Evolutionary conservation across 1,140 invertebrate species (phyloP).

Genomic region (Drosophila albomicans): DNA sequence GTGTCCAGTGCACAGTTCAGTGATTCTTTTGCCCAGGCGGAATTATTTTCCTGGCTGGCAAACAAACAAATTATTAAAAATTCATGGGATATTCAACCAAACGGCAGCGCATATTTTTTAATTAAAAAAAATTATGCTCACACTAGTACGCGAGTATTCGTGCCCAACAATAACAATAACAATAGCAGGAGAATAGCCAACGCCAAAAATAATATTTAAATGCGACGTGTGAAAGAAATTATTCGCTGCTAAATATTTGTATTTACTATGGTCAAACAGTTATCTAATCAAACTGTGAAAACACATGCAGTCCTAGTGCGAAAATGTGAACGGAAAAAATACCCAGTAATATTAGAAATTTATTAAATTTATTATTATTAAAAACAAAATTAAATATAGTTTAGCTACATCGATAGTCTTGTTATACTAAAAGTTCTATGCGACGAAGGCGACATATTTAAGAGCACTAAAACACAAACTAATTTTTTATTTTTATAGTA

Average conservation of each 20-base stretch:
- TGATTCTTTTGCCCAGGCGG: conserved; percentile 68
- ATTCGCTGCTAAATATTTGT: conserved; percentile 13
- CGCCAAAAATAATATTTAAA: conserved; percentile 12
- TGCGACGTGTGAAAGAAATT: conserved; percentile 16
- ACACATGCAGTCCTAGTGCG: neutral
- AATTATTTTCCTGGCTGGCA: conserved; percentile 74
- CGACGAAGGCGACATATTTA: too few relatives aligned
- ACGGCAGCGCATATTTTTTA: conserved; percentile 59
- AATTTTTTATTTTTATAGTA: too few relatives aligned
- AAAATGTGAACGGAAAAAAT: neutral
- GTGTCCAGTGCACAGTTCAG: conserved; percentile 66
- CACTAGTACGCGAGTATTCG: neutral
- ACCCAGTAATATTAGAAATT: neutral
- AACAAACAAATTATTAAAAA: conserved; percentile 82
- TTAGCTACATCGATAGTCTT: neutral
- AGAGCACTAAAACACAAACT: too few relatives aligned
- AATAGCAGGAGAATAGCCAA: conserved; percentile 7
- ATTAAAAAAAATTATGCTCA: conserved; percentile 57
- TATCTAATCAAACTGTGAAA: conserved; percentile 25
- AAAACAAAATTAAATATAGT: neutral
- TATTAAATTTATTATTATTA: neutral
- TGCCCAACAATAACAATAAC: conserved; percentile 19
- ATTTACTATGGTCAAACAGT: neutral
- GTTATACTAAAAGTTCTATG: too few relatives aligned
- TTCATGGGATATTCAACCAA: conserved; percentile 63